Conservation (phyloP, 2,888 invertebrate species). For the Mimas tiliae region DNA sequence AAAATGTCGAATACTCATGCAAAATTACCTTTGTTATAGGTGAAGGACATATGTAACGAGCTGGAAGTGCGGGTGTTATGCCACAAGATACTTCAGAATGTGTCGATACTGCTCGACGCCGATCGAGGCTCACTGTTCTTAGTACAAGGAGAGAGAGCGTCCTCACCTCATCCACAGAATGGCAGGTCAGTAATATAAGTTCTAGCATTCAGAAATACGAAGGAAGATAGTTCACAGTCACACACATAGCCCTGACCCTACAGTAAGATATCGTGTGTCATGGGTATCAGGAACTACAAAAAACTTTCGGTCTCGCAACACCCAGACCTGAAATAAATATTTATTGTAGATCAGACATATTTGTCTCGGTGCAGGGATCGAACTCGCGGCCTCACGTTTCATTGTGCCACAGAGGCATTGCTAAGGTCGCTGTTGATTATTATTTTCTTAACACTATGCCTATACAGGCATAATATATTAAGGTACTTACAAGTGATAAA, state of each 20-base stretch:
- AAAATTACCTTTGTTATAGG: constrained; percentile 78
- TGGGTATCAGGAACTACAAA: no score
- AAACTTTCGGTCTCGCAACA: no score
- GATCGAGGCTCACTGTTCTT: constrained; percentile 97
- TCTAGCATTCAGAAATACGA: not conserved
- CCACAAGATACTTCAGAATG: constrained; percentile 98
- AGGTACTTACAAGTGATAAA: not conserved
- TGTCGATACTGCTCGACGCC: constrained; percentile 95
- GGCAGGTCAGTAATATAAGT: constrained; percentile 64
- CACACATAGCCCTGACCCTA: not conserved
- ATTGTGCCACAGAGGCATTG: no score
- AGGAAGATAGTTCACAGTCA: not conserved
- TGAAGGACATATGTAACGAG: constrained; percentile 98
- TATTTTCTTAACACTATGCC: no score
- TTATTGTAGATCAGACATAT: no score
- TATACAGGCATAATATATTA: no score
- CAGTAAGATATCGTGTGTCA: no score
- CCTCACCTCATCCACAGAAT: constrained; percentile 74
- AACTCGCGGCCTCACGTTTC: no score
- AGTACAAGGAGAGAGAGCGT: constrained; percentile 87
- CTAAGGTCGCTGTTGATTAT: no score
- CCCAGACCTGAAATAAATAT: no score
- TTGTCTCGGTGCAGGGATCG: no score
- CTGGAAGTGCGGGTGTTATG: constrained; percentile 96
- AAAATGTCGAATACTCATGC: not conserved